Percentiles rank a stretch among this genome's conserved stretches.
Evolutionary conservation across 1,140 invertebrate genomes (phyloP).

Genomic region (Vanessa tameamea): DNA sequence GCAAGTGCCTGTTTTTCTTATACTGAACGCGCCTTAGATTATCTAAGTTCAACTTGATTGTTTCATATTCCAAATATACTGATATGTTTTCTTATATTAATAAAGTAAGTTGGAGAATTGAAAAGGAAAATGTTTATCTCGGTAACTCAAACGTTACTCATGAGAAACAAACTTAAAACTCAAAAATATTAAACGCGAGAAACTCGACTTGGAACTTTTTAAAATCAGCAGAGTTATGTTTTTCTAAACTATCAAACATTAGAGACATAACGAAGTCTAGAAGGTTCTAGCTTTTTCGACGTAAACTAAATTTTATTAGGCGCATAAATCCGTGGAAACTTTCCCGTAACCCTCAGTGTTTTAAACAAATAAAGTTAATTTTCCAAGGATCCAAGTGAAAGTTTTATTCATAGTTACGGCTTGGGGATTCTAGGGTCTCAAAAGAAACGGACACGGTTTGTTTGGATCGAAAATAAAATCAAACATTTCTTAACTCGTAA

Average conservation of each 20-base stretch:
- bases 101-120: neutral
- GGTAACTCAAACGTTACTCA: neutral
- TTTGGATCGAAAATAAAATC: neutral
- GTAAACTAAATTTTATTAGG: slow-evolving; percentile 15
- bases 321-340: slow-evolving; percentile 11
- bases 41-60: no score
- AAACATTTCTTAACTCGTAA: neutral
- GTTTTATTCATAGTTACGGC: slow-evolving; percentile 9
- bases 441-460: neutral
- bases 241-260: slow-evolving; percentile 9
- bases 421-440: neutral
- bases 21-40: no score
- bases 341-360: neutral
- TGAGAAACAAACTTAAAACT: neutral
- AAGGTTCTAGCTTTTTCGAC: neutral
- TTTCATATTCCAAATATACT: no score
- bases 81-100: no score
- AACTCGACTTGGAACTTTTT: neutral
- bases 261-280: slow-evolving; percentile 4
- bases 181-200: neutral
- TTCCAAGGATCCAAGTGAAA: slow-evolving; percentile 1
- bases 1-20: no score
- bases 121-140: neutral
- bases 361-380: slow-evolving; percentile 15
- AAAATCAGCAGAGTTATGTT: slow-evolving; percentile 13